Percentiles rank a stretch among this genome's conserved stretches.
These are phyloP conservation scores for Pangasianodon hypophthalmus DNA, from an alignment of 2,113 vertebrate genomes.

Conservation along the genomic window DNA sequence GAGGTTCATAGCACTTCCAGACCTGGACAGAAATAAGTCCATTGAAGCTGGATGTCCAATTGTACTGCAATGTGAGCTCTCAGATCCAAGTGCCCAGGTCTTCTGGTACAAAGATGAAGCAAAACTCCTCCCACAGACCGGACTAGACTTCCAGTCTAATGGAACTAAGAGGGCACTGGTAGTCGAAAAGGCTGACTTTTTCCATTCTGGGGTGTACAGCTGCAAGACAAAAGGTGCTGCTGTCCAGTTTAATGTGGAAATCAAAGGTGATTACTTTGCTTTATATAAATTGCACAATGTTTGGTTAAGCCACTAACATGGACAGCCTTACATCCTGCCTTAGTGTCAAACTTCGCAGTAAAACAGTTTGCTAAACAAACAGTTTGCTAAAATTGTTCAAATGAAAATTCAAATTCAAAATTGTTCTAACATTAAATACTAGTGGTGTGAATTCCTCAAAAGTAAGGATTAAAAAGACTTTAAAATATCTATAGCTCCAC, in stretches of 20 bases:
- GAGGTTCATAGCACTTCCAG: constrained; percentile 75
- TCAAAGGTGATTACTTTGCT: constrained; percentile 75
- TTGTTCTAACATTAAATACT: not conserved
- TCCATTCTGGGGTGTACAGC: constrained; percentile 76
- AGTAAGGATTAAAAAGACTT: constrained; percentile 47
- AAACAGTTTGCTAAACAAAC: not conserved
- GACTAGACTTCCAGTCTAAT: constrained; percentile 67
- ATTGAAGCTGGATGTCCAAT: constrained; percentile 66
- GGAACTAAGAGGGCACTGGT: constrained; percentile 64
- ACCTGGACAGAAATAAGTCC: constrained; percentile 70
- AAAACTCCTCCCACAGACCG: constrained; percentile 69
- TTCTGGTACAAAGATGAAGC: constrained; percentile 77
- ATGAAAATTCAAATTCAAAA: not conserved
- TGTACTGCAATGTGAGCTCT: constrained; percentile 75
- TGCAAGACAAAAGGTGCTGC: constrained; percentile 77
- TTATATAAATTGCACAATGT: constrained; percentile 33
- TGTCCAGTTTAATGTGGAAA: constrained; percentile 74
- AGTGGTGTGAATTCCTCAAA: not conserved
- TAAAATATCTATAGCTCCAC: constrained; percentile 77
- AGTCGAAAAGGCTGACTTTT: constrained; percentile 70
- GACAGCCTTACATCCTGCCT: not conserved
- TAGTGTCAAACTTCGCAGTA: not conserved
- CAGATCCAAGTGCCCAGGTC: constrained; percentile 72
- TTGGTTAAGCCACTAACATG: constrained; percentile 59
- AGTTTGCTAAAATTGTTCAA: not conserved